Conservation (phyloP, 2,888 invertebrate genomes). For the Ichneumoninae sp. region DNA sequence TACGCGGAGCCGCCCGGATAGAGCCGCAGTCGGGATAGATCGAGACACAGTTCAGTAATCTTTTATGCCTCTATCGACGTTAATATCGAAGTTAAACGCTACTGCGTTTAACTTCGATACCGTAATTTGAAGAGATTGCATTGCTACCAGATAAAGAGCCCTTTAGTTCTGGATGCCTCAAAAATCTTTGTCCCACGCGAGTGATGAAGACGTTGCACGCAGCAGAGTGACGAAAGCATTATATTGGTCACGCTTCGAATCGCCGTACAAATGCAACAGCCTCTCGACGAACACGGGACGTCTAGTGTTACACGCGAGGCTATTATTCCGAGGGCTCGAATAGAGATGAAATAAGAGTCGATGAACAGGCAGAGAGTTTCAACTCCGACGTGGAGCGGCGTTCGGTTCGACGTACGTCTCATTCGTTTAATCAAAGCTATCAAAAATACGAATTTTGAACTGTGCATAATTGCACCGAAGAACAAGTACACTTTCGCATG, state of each 20-base stretch:
- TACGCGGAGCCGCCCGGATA: neutral
- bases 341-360: neutral
- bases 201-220: conserved; percentile 10
- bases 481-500: neutral
- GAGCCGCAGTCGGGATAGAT: neutral
- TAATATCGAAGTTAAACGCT: conserved; percentile 20
- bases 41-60: conserved; percentile 12
- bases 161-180: conserved; percentile 27
- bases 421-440: neutral
- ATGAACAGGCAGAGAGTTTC: conserved; percentile 2
- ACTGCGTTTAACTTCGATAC: too few relatives aligned
- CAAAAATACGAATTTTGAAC: neutral
- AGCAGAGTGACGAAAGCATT: conserved; percentile 29
- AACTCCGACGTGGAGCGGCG: neutral
- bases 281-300: conserved; percentile 17
- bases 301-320: conserved; percentile 18
- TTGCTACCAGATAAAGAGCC: conserved; percentile 2
- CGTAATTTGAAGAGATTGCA: neutral
- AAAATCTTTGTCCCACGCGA: conserved; percentile 26
- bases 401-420: neutral
- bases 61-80: neutral
- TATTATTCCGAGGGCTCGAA: conserved; percentile 22
- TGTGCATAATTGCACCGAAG: neutral
- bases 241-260: conserved; percentile 46
- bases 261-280: conserved; percentile 42